Base-by-base conservation (phyloP, 1,140 invertebrate species). In the Chrysopa pallens region DNA sequence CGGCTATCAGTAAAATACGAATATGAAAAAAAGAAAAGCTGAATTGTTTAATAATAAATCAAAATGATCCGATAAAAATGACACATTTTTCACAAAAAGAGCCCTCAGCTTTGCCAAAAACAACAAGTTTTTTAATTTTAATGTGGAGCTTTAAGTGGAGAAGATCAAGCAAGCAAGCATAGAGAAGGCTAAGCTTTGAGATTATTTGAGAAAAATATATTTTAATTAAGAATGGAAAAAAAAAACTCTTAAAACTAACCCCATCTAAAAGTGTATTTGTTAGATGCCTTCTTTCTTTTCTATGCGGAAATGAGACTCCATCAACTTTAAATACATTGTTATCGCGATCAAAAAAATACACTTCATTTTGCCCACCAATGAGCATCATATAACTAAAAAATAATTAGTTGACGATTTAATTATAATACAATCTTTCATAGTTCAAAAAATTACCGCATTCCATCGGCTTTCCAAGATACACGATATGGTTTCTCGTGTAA, bases 401-500 rank as follows among this genome's bases (percentile, higher is more conserved):
- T 49, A 48, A 46, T 41, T 43, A 36, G 35, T 42, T 23, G 23
- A 29, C 11, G 11, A 31, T 31, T 7, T 11, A 31, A 31, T 7
- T 7, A 31, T 7, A 31, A 7, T 31, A 7, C 11, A 31, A 31
- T 11, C 29, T 11, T 31, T 7, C 29, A 31, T 7, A 7, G 29
- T 31, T n/a, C 47, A 38, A 55, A 48, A 31, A 14, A 40, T 43
- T 56, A 85, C 75, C 92, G 78, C 11, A 83, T 90, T 17, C 96
- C 96, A 65, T 99, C 96, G 11, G 96, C 96, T 61, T 99, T 99
- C 95, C 95, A 98, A 1, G 92, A 98, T 4, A 98, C 94, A 56
- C 78, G 78, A 55, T 98, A 98, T 0, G 81, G 82, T 56, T 88
- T 88, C 46, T 80, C 54, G 37, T 70, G 62, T 1, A 99, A 60